These are phyloP conservation scores for Diploptera punctata DNA, from an alignment of 2,888 invertebrate species.

Conservation along the genomic window DNA sequence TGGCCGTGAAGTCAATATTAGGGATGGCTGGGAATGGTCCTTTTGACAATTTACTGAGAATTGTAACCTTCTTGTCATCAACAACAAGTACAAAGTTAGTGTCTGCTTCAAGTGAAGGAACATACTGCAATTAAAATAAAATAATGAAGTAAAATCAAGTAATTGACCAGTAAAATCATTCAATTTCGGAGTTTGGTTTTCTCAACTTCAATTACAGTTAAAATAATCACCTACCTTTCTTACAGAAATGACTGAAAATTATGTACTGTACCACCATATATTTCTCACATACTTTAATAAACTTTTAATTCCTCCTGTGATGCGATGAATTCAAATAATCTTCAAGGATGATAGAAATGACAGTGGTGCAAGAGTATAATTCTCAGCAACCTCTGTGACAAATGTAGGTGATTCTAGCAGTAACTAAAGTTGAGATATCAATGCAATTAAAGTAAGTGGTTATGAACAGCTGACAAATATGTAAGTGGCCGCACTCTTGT, in stretches of 20 bases:
- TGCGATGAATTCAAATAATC: too few relatives aligned
- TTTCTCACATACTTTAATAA: too few relatives aligned
- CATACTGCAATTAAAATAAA: neutral
- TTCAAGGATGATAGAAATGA: too few relatives aligned
- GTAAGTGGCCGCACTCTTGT: too few relatives aligned
- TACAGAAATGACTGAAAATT: neutral
- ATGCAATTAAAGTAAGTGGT: too few relatives aligned
- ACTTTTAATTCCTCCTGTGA: too few relatives aligned
- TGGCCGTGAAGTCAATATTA: conserved; percentile 60
- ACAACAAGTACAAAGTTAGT: conserved; percentile 58
- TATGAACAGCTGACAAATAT: too few relatives aligned
- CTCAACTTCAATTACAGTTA: too few relatives aligned
- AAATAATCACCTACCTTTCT: neutral
- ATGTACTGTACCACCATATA: neutral
- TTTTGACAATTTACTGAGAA: conserved; percentile 55
- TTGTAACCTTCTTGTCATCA: conserved; percentile 65
- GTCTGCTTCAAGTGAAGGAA: conserved; percentile 41
- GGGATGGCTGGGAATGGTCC: conserved; percentile 15
- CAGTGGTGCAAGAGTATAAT: too few relatives aligned
- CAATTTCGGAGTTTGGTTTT: neutral
- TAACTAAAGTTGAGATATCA: too few relatives aligned
- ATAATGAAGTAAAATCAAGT: neutral
- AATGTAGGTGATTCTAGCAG: too few relatives aligned
- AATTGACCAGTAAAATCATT: neutral
- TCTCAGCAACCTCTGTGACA: too few relatives aligned